Conservation (phyloP, 2,113 vertebrate species). For the Ahaetulla prasina region DNA sequence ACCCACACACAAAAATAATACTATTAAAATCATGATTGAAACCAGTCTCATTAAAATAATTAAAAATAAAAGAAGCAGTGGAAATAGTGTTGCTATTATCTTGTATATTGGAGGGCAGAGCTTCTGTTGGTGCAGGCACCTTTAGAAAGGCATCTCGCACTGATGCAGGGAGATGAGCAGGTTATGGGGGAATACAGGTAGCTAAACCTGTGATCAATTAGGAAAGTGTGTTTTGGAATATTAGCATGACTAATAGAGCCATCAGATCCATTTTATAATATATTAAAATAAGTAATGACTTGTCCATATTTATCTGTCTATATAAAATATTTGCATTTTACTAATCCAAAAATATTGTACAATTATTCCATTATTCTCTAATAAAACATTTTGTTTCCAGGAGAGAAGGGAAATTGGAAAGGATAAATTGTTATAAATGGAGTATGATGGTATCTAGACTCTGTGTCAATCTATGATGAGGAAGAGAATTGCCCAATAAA, state of each 20-base stretch:
- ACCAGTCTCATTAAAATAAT: not conserved
- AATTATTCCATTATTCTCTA: not conserved
- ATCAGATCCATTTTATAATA: not conserved
- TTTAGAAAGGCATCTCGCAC: not conserved
- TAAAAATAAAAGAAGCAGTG: not conserved
- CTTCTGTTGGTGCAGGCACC: not conserved
- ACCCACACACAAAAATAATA: not conserved
- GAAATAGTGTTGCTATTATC: not conserved
- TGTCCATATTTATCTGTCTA: not conserved
- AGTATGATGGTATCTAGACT: not conserved
- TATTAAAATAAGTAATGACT: not conserved
- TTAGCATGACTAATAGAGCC: not conserved
- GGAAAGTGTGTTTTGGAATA: not conserved
- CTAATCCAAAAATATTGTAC: not conserved
- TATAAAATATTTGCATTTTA: not conserved
- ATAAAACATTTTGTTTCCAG: not conserved
- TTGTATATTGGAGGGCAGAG: not conserved
- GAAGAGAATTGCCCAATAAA: not conserved
- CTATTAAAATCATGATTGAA: not conserved
- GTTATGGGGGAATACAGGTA: not conserved
- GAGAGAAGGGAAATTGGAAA: not conserved
- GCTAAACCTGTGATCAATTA: not conserved
- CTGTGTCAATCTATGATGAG: not conserved
- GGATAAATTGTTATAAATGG: not conserved
- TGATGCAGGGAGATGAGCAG: not conserved